phyloP scores from a whole-genome alignment of 2,797 vertebrate genomes.

The Sarcophilus harrisii region DNA sequence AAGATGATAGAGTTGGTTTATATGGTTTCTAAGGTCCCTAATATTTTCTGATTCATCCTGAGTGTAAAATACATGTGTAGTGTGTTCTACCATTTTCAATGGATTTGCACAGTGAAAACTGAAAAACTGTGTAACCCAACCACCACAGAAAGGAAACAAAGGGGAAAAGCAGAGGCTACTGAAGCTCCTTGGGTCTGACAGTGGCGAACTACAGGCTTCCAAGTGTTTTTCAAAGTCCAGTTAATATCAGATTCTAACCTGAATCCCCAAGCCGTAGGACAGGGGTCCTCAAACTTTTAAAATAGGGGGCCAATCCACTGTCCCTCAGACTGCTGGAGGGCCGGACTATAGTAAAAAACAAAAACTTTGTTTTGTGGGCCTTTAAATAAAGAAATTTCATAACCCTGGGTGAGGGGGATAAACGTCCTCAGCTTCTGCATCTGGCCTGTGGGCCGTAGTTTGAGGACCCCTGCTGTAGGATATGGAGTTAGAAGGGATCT shows the following conservation, averaged over 20 bases:
- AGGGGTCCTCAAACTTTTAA: no score
- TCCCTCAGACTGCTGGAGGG: no score
- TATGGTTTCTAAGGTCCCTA: not conserved
- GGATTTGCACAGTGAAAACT: not conserved
- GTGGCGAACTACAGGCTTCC: not conserved
- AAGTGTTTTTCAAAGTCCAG: no score
- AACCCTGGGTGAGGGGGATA: no score
- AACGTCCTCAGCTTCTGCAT: no score
- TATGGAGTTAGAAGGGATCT: not conserved
- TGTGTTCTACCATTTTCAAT: not conserved
- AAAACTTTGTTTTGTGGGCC: no score
- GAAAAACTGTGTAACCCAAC: not conserved
- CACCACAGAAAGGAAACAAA: constrained; percentile 18
- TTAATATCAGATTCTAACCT: not conserved
- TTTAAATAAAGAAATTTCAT: no score
- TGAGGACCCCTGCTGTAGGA: no score
- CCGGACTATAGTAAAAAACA: no score
- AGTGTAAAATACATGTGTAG: not conserved
- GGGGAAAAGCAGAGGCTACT: not conserved
- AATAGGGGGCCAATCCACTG: no score
- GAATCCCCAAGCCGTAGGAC: not conserved
- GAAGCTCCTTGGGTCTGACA: not conserved
- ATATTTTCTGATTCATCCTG: not conserved
- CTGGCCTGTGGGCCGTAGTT: no score
- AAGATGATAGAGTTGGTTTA: not conserved